Evolutionary conservation across 2,113 vertebrate genomes (phyloP), one percentile per base, ranked within the genome.

Genomic region (Chamaea fasciata): DNA sequence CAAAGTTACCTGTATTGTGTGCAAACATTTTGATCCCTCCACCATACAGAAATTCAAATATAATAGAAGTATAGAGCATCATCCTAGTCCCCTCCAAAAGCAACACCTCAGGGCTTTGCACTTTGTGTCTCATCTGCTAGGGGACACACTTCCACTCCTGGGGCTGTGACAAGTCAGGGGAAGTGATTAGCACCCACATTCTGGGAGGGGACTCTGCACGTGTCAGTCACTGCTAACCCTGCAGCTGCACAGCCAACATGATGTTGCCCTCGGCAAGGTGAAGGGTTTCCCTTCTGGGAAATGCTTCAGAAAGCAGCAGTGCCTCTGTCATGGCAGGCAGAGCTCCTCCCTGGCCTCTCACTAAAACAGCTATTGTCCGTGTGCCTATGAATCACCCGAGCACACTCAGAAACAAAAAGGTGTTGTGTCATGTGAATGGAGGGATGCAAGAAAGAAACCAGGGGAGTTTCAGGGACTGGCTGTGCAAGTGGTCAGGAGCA

Each of bases 281-380:
- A 75, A 87, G 65, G 91, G 83, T 75, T 95, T 94, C 92, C 92
- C 74, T 91, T 74, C 73, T 78, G 70, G 68, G 87, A 95, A 94
- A 46, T 24, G 53, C 76, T 92, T 92, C 74, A 62, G 83, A 82
- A 87, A 79, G 83, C 77, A 84, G 80, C 52, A 82, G 47, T 65
- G 44, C 37, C 39, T 94, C 69, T 94, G 95, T 91, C 46, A 39
- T 64, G 89, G 81, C 94, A 96, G 83, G 95, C 41, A 87, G 62
- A 84, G 52, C 92, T 95, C 91, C 96, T 97, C 92, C 91, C 94
- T 11, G 11, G 69, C 49, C 52, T 94, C 4, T 2, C 20, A 2
- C 94, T 94, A 57, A 84, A 87, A 52, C 83, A 84, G 62, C 57
- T 64, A 35, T 87, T 78, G 65, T 95, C 89, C 6, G 0, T 41